Evolutionary conservation across 2,888 invertebrate species (phyloP), one percentile per base, ranked within the genome.

Genomic region (Epistrophe eligans): DNA sequence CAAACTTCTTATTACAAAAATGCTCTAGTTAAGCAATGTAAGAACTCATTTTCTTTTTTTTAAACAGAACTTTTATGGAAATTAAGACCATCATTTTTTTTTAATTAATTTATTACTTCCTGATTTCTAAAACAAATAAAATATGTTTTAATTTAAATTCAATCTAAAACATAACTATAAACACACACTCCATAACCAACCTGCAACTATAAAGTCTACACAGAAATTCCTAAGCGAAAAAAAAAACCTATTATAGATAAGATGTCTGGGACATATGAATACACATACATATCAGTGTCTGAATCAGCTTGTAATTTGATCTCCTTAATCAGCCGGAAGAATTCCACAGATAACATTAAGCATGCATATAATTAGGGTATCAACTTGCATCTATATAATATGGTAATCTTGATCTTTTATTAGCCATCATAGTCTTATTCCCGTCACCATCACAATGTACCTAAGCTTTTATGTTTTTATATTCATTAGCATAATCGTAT

Each of bases 281-380:
- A 35, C 5, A 48, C 5, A 48, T 32, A 32, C 32, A 32, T 50
- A 67, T 67, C 67, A 19, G 28, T 15, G 50, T 50, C 67, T 55
- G 17, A 67, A 52, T 67, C 67, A 19, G 40, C 70, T 55, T 70
- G 70, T 70, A 43, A 70, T 40, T 70, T 40, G 52, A 70, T 70
- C 52, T 28, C 70, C 17, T 55, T 70, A 55, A 70, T 55, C 55
- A 55, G 28, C 40, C 55, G 55, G 52, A 70, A 70, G 28, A 43
- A 55, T 55, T n/a, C 55, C 24, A 43, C 43, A n/a, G 17, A 67
- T 24, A 67, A 19, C 28, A 55, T 55, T 35, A 55, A 52, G 40
- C 38, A 55, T 70, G 70, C 70, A 70, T 70, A 55, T 70, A 70
- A 70, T 70, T 70, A 55, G 38, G 40, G 70, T 40, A 70, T 70